phyloP scores from a whole-genome alignment of 2,113 vertebrate species.

The Brevimyrus niger region DNA sequence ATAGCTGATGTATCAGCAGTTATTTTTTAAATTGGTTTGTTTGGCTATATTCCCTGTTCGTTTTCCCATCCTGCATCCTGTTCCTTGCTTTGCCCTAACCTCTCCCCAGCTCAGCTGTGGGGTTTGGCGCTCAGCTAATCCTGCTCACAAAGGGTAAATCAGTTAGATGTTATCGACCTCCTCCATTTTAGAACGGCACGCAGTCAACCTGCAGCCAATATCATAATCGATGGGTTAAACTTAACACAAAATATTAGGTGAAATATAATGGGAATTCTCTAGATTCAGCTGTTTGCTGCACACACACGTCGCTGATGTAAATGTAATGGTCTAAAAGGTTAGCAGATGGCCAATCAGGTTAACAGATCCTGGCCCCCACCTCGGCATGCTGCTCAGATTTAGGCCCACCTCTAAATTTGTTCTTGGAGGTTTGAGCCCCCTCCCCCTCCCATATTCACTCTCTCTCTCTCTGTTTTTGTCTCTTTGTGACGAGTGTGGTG shows the following conservation, averaged over 20 bases:
- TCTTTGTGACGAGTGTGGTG: slow-evolving; percentile 17
- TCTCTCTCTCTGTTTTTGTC: neutral
- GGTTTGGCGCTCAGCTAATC: neutral
- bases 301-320: neutral
- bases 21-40: slow-evolving; percentile 92
- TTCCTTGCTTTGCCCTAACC: slow-evolving; percentile 20
- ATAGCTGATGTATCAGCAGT: slow-evolving; percentile 97
- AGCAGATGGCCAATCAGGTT: neutral
- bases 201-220: no score
- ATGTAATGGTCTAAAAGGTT: neutral
- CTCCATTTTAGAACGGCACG: neutral
- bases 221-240: neutral
- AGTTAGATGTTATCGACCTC: neutral
- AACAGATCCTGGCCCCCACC: neutral
- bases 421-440: neutral
- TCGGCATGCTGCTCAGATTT: neutral
- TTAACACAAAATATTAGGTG: neutral
- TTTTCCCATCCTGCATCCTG: slow-evolving; percentile 34
- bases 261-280: neutral
- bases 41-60: slow-evolving; percentile 70
- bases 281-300: neutral
- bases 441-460: neutral
- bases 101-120: slow-evolving; percentile 2
- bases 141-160: neutral
- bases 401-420: neutral